phyloP scores from a whole-genome alignment of 2,113 vertebrate species.

The Pelecanoides urinatrix region DNA sequence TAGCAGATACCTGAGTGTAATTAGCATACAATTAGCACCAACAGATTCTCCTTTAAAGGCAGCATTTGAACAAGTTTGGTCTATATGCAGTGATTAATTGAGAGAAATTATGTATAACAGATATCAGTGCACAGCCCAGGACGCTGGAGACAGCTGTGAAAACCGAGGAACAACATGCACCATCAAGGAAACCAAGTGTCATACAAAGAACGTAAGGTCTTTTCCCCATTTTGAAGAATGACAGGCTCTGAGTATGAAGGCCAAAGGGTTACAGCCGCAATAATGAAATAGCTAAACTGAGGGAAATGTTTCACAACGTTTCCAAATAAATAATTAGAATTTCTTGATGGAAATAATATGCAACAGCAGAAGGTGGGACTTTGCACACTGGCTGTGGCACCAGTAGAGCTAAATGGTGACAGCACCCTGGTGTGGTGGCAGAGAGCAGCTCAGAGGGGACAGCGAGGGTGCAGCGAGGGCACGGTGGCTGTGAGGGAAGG shows the following conservation, averaged over 20 bases:
- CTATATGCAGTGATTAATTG: background rate
- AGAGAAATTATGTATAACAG: background rate
- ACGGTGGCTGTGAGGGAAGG: accelerated
- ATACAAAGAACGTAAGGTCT: background rate
- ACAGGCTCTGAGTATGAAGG: background rate
- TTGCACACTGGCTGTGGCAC: background rate
- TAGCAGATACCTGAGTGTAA: background rate
- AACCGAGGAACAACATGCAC: background rate
- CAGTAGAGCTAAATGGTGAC: background rate
- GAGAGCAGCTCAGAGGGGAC: background rate
- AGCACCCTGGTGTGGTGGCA: background rate
- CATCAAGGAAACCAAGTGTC: background rate
- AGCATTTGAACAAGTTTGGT: background rate
- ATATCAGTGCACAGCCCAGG: background rate
- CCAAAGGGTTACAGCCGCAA: background rate
- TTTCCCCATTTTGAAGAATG: background rate
- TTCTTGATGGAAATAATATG: background rate
- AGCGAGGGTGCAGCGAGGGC: accelerated
- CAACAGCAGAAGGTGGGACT: background rate
- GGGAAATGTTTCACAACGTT: background rate
- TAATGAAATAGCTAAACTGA: background rate
- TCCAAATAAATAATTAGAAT: background rate
- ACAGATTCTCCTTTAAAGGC: background rate
- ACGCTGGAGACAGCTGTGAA: background rate
- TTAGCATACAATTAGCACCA: background rate